Evolutionary conservation across 2,888 invertebrate genomes (phyloP).

Genomic region (Tenthredo scrophulariae): DNA sequence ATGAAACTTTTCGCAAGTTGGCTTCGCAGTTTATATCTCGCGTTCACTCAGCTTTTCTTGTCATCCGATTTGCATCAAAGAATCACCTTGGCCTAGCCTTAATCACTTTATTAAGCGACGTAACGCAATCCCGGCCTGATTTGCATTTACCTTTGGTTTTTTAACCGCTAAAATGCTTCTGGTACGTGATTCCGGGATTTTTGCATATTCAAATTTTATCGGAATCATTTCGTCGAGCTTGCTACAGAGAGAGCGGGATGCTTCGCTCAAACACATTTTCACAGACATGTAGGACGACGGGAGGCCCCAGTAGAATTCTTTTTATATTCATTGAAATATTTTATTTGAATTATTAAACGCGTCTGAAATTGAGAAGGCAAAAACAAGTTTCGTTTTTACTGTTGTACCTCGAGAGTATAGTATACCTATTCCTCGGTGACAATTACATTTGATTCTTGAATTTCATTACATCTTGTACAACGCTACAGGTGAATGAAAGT

Average conservation of each 20-base stretch:
- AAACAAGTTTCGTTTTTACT: neutral
- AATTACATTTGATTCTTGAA: neutral
- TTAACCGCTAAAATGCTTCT: constrained; percentile 38
- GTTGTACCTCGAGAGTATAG: neutral
- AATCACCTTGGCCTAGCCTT: constrained; percentile 39
- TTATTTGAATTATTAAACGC: neutral
- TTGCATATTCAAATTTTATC: constrained; percentile 48
- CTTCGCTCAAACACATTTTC: neutral
- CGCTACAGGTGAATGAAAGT: neutral
- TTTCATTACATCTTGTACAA: neutral
- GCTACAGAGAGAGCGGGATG: neutral
- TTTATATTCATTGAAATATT: constrained; percentile 1
- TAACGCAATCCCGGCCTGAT: constrained; percentile 12
- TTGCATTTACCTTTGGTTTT: constrained; percentile 32
- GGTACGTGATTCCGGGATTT: constrained; percentile 40
- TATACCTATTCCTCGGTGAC: neutral
- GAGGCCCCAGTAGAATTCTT: neutral
- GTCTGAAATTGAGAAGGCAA: neutral
- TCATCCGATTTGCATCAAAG: constrained; percentile 29
- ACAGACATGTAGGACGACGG: constrained; percentile 1
- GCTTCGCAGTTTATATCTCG: constrained; percentile 1
- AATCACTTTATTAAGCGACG: constrained; percentile 36
- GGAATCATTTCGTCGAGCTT: constrained; percentile 22
- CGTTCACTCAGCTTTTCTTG: constrained; percentile 16
- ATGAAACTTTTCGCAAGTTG: constrained; percentile 8